These are phyloP conservation scores for Halisarca cf. caerulea DNA, from an alignment of 37 sponge, comb jelly and placozoan species.

Conservation along the genomic window DNA sequence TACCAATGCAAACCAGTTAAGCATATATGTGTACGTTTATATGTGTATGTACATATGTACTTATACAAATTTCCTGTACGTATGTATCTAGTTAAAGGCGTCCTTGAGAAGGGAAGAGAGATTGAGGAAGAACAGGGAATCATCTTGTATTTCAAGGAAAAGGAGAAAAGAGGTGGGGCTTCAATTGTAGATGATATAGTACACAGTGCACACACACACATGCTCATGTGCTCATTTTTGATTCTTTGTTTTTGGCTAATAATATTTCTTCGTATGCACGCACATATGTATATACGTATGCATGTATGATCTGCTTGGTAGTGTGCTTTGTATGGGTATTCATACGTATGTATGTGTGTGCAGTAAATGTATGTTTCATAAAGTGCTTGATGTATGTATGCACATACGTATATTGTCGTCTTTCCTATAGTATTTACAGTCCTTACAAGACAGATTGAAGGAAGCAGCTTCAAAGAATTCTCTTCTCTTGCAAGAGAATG, in stretches of 20 bases:
- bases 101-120: constrained; percentile 18
- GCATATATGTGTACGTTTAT: no score
- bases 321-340: not conserved
- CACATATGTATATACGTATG: not conserved
- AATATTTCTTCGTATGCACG: not conserved
- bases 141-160: constrained; percentile 16
- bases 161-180: constrained; percentile 8
- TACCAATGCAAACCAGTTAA: no score
- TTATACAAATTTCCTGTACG: no score
- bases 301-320: not conserved
- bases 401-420: not conserved
- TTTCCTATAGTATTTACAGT: not conserved
- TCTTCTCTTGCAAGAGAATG: not conserved
- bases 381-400: not conserved
- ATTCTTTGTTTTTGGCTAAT: not conserved
- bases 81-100: not conserved
- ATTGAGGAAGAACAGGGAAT: constrained; percentile 13
- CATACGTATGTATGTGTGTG: not conserved
- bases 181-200: no score
- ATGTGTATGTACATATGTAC: no score
- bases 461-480: constrained; percentile 22
- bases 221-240: no score
- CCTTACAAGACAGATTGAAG: constrained; percentile 6
- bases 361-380: not conserved
- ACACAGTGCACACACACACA: no score